These are phyloP conservation scores for Macquaria ambigua DNA, from an alignment of 2,113 vertebrate genomes.

Conservation along the genomic window DNA sequence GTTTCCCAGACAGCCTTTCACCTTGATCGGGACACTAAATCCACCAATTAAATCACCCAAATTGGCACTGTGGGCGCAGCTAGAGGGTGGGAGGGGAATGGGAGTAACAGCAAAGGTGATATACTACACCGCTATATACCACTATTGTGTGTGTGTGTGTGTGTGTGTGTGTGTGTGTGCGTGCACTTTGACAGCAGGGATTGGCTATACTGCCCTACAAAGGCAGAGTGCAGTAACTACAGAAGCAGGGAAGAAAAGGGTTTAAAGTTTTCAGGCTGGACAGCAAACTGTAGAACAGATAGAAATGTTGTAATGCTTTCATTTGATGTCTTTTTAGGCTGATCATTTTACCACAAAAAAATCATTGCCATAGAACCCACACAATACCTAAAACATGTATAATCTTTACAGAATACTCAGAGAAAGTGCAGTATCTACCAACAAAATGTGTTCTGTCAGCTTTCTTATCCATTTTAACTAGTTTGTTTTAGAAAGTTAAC, in stretches of 20 bases:
- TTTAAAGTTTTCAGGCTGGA: not conserved
- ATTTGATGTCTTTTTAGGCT: no score
- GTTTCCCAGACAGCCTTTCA: conserved; percentile 74
- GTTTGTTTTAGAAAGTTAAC: not conserved
- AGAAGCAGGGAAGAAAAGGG: not conserved
- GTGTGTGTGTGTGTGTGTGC: conserved; percentile 26
- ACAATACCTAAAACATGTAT: not conserved
- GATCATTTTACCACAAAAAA: no score
- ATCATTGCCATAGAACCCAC: not conserved
- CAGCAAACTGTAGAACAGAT: not conserved
- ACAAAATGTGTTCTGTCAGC: no score
- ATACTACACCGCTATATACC: conserved; percentile 48
- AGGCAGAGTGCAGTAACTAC: not conserved
- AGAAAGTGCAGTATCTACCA: not conserved
- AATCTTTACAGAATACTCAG: not conserved
- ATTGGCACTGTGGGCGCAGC: conserved; percentile 71
- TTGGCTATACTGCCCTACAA: not conserved
- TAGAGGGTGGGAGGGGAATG: conserved; percentile 49
- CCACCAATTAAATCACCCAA: conserved; percentile 79
- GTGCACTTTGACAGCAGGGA: not conserved
- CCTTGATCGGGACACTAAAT: conserved; percentile 78
- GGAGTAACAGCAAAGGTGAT: conserved; percentile 66
- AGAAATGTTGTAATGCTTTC: not conserved
- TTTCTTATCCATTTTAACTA: not conserved
- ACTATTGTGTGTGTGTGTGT: conserved; percentile 41